Evolutionary conservation across 1,140 invertebrate genomes (phyloP).

Genomic region (Drosophila trapezifrons): DNA sequence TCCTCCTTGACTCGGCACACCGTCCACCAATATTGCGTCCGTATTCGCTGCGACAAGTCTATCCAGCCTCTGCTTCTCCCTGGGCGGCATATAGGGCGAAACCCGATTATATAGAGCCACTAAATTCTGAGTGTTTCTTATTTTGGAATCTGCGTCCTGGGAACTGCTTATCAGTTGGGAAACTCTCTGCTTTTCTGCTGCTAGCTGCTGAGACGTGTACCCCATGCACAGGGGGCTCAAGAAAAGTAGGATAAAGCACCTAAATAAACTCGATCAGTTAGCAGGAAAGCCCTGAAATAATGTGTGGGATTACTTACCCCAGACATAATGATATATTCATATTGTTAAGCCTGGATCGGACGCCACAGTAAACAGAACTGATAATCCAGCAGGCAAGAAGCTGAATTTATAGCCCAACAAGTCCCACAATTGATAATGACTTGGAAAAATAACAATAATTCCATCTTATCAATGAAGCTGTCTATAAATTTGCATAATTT

Average conservation of each 20-base stretch:
- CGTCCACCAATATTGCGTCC: conserved; percentile 2
- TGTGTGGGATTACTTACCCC: background rate
- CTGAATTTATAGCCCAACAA: conserved; percentile 2
- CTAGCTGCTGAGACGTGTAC: background rate
- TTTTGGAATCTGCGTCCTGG: background rate
- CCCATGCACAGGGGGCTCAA: background rate
- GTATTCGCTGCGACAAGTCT: background rate
- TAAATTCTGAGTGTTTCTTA: background rate
- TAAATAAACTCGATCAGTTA: background rate
- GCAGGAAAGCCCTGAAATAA: no score
- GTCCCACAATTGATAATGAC: background rate
- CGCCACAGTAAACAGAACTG: background rate
- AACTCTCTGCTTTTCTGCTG: background rate
- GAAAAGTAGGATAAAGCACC: background rate
- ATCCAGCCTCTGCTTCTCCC: background rate
- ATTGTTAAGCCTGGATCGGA: background rate
- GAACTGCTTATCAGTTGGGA: background rate
- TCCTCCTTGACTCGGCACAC: conserved; percentile 2
- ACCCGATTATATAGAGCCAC: background rate
- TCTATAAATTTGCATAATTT: background rate
- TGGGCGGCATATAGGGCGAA: background rate
- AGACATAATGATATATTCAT: background rate
- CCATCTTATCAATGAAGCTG: background rate
- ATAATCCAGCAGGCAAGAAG: background rate
- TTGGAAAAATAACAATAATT: background rate